Conservation (phyloP, 2,113 vertebrate species). For the Platycercus adscitus region DNA sequence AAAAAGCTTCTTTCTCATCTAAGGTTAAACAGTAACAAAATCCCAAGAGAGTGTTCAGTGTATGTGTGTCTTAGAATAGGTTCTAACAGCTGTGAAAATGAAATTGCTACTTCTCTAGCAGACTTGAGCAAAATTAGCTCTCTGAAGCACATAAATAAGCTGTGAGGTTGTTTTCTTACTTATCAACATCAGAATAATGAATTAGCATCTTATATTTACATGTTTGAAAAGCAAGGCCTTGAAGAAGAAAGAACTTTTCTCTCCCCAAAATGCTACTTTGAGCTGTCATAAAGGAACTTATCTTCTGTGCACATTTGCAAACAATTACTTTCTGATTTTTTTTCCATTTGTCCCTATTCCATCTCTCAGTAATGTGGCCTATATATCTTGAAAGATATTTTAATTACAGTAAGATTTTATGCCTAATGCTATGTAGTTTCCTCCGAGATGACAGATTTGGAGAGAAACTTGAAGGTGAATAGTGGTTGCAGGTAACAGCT, state of each 20-base stretch:
- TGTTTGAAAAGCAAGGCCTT: not conserved
- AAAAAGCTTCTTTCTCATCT: conserved; percentile 4
- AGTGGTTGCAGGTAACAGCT: not conserved
- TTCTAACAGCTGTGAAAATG: not conserved
- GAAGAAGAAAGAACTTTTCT: conserved; percentile 21
- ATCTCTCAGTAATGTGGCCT: conserved; percentile 24
- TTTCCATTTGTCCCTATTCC: conserved; percentile 7
- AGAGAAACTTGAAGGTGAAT: not conserved
- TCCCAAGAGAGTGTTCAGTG: not conserved
- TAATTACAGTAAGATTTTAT: not conserved
- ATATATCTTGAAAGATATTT: conserved; percentile 1
- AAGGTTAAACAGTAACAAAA: not conserved
- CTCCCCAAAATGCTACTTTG: not conserved
- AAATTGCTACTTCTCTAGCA: not conserved
- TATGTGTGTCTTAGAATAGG: not conserved
- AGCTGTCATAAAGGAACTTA: not conserved
- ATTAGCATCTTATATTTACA: not conserved
- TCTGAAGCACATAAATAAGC: not conserved
- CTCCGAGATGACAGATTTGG: not conserved
- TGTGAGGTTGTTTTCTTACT: not conserved
- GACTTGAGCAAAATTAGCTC: not conserved
- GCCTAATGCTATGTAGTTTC: not conserved
- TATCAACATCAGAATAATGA: conserved; percentile 9
- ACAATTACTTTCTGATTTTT: not conserved
- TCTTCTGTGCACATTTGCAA: not conserved